Percentiles rank a stretch among this genome's conserved stretches.
These are phyloP conservation scores for Mimachlamys varia DNA, from an alignment of 2,888 invertebrate genomes.

Conservation along the genomic window DNA sequence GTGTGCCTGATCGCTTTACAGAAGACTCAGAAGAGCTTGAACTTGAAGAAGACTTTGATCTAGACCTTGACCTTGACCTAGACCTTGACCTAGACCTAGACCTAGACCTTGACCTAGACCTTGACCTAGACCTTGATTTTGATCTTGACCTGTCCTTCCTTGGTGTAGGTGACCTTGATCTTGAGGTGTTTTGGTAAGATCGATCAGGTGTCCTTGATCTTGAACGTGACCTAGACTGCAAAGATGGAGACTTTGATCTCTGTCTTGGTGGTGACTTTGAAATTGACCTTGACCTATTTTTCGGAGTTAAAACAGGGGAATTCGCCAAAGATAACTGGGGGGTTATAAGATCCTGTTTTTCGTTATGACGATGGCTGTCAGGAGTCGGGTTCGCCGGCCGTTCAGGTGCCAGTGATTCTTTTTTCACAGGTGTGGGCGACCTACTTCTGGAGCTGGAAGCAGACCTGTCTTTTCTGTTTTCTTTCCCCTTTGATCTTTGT, in stretches of 20 bases:
- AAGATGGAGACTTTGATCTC: constrained; percentile 48
- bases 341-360: not conserved
- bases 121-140: constrained; percentile 51
- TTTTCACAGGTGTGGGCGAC: not conserved
- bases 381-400: not conserved
- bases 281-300: constrained; percentile 48
- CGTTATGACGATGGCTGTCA: not conserved
- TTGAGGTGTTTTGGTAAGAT: too few species aligned
- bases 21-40: constrained; percentile 50
- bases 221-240: constrained; percentile 44
- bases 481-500: not conserved
- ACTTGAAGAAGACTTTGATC: constrained; percentile 55
- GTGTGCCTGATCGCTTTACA: constrained; percentile 28
- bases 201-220: not conserved
- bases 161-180: not conserved
- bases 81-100: constrained; percentile 56
- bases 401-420: not conserved
- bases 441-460: constrained; percentile 6
- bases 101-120: constrained; percentile 44
- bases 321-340: constrained; percentile 46
- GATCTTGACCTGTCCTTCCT: constrained; percentile 55
- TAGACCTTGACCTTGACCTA: constrained; percentile 55
- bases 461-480: not conserved
- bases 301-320: constrained; percentile 35
- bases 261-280: constrained; percentile 52